phyloP scores from a whole-genome alignment of 2,113 vertebrate species.

The Calcarius ornatus region DNA sequence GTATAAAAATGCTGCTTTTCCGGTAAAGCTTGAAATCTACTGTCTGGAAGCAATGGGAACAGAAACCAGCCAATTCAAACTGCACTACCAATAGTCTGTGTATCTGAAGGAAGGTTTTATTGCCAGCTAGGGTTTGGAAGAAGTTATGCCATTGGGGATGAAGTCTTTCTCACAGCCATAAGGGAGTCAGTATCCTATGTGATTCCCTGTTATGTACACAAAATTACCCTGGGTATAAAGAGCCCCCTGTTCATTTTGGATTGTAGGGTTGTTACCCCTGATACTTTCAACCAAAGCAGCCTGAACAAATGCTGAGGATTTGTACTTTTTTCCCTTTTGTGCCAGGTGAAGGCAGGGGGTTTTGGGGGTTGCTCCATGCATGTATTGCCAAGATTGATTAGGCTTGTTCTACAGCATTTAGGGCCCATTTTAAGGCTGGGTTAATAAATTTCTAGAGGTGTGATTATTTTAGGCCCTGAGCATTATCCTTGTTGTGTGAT shows the following conservation, averaged over 20 bases:
- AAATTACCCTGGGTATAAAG: not conserved
- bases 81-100: not conserved
- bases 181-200: not conserved
- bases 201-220: not conserved
- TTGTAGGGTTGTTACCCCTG: not conserved
- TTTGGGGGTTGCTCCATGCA: not conserved
- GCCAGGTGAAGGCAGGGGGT: accelerated
- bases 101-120: not conserved
- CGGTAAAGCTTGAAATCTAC: not conserved
- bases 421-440: not conserved
- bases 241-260: not conserved
- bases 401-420: not conserved
- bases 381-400: not conserved
- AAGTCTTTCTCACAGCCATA: not conserved
- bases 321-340: not conserved
- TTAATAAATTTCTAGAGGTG: not conserved
- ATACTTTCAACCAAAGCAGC: not conserved
- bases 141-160: not conserved
- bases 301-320: not conserved
- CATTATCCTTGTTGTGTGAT: not conserved
- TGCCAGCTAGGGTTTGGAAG: not conserved
- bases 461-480: not conserved
- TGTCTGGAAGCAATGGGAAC: not conserved
- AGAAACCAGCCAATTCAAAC: not conserved
- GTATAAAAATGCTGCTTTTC: not conserved